Conservation (phyloP, 2,888 invertebrate genomes). For the Lasioglossum morio region DNA sequence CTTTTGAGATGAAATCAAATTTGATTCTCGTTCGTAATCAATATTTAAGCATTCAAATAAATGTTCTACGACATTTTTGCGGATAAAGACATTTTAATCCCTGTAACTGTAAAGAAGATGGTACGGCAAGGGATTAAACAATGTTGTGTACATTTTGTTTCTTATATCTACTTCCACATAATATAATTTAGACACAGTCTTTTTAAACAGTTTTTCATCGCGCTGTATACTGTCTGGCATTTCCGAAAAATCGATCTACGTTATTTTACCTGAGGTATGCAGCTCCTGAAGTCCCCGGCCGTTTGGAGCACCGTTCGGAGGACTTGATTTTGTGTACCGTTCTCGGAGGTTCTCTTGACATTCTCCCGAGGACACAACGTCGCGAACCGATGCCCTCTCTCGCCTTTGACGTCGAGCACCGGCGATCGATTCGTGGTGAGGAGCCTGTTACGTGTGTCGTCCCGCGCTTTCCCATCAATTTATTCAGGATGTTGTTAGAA, state of each 20-base stretch:
- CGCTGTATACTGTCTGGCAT: neutral
- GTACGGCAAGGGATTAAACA: too few relatives aligned
- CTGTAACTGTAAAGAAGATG: too few relatives aligned
- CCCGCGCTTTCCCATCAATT: constrained; percentile 32
- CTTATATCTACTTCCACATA: too few relatives aligned
- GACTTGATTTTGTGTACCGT: constrained; percentile 32
- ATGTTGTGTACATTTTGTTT: too few relatives aligned
- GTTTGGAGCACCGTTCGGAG: constrained; percentile 3
- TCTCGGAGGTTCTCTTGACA: constrained; percentile 11
- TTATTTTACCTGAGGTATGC: neutral
- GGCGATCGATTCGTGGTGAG: constrained; percentile 40
- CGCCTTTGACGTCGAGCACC: constrained; percentile 44
- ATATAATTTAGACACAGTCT: too few relatives aligned
- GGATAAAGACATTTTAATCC: too few relatives aligned
- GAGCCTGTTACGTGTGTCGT: constrained; percentile 33
- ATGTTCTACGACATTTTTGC: too few relatives aligned
- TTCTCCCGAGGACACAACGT: constrained; percentile 28
- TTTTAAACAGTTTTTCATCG: too few relatives aligned
- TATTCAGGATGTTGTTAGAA: constrained; percentile 46
- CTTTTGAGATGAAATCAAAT: too few relatives aligned
- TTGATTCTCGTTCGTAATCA: too few relatives aligned
- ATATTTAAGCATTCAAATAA: too few relatives aligned
- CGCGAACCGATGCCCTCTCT: constrained; percentile 9
- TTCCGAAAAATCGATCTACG: neutral
- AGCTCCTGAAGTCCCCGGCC: neutral